These are phyloP conservation scores for Drosophila carrolli DNA, from an alignment of 1,140 invertebrate species.

Conservation along the genomic window DNA sequence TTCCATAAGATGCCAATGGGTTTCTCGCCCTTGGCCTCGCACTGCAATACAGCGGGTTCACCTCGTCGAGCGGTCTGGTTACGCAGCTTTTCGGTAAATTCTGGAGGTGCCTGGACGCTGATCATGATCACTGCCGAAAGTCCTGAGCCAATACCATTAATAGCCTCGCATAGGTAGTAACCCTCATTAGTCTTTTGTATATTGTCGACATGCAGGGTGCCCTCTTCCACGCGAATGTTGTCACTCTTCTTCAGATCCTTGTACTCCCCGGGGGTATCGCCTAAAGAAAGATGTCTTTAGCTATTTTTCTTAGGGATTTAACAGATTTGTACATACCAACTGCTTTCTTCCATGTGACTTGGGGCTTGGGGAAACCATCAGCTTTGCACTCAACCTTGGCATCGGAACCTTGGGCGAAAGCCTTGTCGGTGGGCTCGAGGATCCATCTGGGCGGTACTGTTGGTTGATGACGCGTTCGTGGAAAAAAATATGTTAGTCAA, in stretches of 20 bases:
- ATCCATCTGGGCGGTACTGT: conserved; percentile 98
- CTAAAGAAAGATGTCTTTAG: conserved; percentile 83
- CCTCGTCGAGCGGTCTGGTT: conserved; percentile 95
- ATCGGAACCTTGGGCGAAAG: conserved; percentile 96
- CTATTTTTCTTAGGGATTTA: too few species aligned
- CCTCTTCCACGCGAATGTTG: conserved; percentile 95
- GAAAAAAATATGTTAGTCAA: conserved; percentile 66
- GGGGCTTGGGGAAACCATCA: conserved; percentile 96
- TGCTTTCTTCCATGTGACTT: conserved; percentile 97
- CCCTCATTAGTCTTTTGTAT: conserved; percentile 97
- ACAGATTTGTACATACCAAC: conserved; percentile 88
- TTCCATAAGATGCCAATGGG: conserved; percentile 98
- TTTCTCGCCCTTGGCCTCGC: conserved; percentile 98
- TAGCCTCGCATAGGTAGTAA: conserved; percentile 97
- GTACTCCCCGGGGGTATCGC: conserved; percentile 95
- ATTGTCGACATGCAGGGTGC: conserved; percentile 93
- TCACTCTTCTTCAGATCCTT: conserved; percentile 95
- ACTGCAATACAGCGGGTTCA: conserved; percentile 96
- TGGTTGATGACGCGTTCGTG: conserved; percentile 5
- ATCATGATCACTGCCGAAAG: conserved; percentile 96
- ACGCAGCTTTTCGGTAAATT: conserved; percentile 96
- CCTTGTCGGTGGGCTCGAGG: conserved; percentile 96
- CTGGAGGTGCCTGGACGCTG: conserved; percentile 96
- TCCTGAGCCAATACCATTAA: conserved; percentile 97
- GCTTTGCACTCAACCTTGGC: conserved; percentile 97